phyloP scores from a whole-genome alignment of 2,888 invertebrate species.

The Chouioia cunea region DNA sequence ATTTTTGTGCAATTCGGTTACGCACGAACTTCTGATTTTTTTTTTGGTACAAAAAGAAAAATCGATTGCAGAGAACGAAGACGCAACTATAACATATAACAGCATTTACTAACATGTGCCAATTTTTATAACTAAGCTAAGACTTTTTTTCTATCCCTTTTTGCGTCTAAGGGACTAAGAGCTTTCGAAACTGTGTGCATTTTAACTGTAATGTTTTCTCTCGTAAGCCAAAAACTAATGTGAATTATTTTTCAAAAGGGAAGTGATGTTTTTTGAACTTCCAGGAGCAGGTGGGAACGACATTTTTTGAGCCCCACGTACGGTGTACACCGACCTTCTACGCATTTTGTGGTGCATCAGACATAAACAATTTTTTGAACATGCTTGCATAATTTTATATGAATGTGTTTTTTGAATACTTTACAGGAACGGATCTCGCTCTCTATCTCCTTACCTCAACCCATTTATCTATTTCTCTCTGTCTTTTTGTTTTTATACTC shows the following conservation, averaged over 20 bases:
- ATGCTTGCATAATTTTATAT: constrained; percentile 70
- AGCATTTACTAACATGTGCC: constrained; percentile 35
- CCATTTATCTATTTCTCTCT: constrained; percentile 40
- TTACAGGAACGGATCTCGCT: constrained; percentile 69
- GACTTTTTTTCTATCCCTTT: constrained; percentile 42
- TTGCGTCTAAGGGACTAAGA: constrained; percentile 44
- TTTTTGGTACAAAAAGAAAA: constrained; percentile 24
- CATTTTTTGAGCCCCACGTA: constrained; percentile 69
- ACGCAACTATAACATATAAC: constrained; percentile 32
- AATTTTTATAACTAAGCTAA: constrained; percentile 37
- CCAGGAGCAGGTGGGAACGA: constrained; percentile 69
- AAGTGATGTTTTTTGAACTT: constrained; percentile 69
- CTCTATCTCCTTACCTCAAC: constrained; percentile 55
- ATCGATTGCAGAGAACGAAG: constrained; percentile 37
- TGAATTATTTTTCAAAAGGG: constrained; percentile 68
- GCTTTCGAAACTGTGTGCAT: constrained; percentile 47
- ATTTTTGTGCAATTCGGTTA: constrained; percentile 15
- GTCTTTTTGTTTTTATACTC: constrained; percentile 33
- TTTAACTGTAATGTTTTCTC: constrained; percentile 54
- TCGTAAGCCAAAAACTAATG: constrained; percentile 60
- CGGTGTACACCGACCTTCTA: constrained; percentile 66
- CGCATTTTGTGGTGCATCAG: constrained; percentile 70
- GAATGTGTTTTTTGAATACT: constrained; percentile 69
- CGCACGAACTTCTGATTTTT: constrained; percentile 29
- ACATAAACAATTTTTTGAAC: constrained; percentile 70